Percentiles rank a stretch among this genome's conserved stretches.
phyloP scores from a whole-genome alignment of 2,797 vertebrate genomes.

The Thalassophryne amazonica region DNA sequence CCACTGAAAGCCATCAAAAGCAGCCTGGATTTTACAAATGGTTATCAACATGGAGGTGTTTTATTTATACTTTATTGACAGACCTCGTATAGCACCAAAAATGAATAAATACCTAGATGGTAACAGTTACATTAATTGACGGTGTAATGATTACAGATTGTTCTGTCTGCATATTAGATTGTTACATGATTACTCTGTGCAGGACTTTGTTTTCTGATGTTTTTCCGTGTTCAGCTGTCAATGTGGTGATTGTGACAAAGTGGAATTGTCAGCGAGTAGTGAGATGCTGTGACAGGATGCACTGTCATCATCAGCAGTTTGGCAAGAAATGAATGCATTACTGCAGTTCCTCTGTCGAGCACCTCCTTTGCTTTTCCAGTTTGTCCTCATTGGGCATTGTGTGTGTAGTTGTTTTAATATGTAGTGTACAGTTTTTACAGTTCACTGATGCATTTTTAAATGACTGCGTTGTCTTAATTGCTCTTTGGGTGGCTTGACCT shows the following conservation, averaged over 20 bases:
- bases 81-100: background rate
- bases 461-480: constrained; percentile 38
- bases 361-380: constrained; percentile 1
- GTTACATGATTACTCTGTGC: background rate
- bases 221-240: constrained; percentile 15
- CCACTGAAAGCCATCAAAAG: too few species aligned
- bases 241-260: constrained; percentile 37
- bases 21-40: too few species aligned
- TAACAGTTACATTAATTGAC: too few species aligned
- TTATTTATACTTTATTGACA: too few species aligned
- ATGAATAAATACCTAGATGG: too few species aligned
- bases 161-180: background rate
- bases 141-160: too few species aligned
- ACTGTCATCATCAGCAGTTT: constrained; percentile 44
- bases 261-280: constrained; percentile 36
- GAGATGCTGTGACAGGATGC: constrained; percentile 58
- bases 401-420: constrained; percentile 56
- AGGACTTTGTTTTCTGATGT: constrained; percentile 7
- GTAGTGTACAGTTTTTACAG: constrained; percentile 46
- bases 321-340: constrained; percentile 58
- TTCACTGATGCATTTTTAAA: constrained; percentile 58
- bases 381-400: constrained; percentile 36
- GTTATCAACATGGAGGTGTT: too few species aligned
- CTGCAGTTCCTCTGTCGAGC: constrained; percentile 13
- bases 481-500: constrained; percentile 61